Evolutionary conservation across 2,113 vertebrate species (phyloP).

Genomic region (Struthio camelus): DNA sequence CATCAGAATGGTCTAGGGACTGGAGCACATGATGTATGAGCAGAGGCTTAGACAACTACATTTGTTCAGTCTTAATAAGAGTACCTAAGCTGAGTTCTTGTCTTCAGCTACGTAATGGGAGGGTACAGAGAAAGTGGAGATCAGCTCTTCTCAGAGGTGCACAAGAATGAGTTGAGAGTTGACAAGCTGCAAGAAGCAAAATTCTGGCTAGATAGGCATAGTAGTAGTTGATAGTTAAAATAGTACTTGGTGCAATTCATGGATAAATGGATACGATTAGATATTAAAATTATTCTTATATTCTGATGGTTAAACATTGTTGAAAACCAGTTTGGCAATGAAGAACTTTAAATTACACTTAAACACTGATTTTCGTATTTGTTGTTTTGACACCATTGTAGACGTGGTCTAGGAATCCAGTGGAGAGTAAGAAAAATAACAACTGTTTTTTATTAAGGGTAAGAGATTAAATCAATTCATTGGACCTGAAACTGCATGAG

Average conservation of each 20-base stretch:
- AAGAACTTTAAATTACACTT: not conserved
- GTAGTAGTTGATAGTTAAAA: not conserved
- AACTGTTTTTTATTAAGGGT: slow-evolving; percentile 67
- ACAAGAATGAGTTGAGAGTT: not conserved
- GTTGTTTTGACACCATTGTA: slow-evolving; percentile 30
- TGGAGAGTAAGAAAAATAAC: slow-evolving; percentile 59
- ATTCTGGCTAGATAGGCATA: not conserved
- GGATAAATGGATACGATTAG: not conserved
- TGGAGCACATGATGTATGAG: not conserved
- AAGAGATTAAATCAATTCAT: slow-evolving; percentile 67
- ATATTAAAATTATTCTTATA: not conserved
- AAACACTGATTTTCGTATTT: not conserved
- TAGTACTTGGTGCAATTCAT: not conserved
- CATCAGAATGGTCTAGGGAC: not conserved
- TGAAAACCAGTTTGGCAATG: not conserved
- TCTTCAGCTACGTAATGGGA: not conserved
- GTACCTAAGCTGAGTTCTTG: not conserved
- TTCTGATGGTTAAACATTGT: not conserved
- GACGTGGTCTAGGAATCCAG: slow-evolving; percentile 30
- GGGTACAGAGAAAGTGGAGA: not conserved
- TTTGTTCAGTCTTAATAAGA: not conserved
- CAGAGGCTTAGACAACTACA: not conserved
- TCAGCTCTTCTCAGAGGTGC: not conserved
- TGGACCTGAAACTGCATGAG: slow-evolving; percentile 68
- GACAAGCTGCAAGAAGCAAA: not conserved